Base-by-base conservation (phyloP, 2,797 vertebrate species). In the Gymnothorax javanicus region DNA sequence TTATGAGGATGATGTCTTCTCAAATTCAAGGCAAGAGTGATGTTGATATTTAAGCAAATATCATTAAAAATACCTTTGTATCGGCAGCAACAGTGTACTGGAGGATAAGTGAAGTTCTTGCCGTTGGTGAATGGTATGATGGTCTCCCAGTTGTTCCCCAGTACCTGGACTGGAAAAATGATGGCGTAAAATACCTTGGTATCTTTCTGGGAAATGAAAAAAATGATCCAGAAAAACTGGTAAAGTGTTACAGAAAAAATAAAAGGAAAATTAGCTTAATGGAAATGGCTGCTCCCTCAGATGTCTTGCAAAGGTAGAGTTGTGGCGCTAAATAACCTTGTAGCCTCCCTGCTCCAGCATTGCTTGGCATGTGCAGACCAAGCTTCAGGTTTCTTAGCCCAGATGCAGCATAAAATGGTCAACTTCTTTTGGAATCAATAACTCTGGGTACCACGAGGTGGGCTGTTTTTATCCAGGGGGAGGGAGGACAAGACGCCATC, bases 251-350 rank as follows among this genome's bases (percentile, higher is more conserved):
- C 7, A 7, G 75, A 52, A 54, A 69, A 54, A 52, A 43, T 87
- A 5, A 67, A 79, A 4, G 56, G 85, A 12, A 17, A 56, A n/a
- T 58, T 87, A 8, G 23, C 58, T n/a, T 60, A 25, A 25, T 88
- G 84, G 77, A 86, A 71, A 25, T 71, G 59, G 25, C 20, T 88
- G 84, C 11, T 59, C 20, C 60, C 62, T 3, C 57, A 82, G 11
- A 86, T 84, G 71, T 88, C 87, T 1, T 89, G 59, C 20, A 88
- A 73, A 60, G 87, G 75, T 1, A 4, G 77, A 6, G 27, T 50
- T 0, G 73, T 88, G 7, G 43, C 86, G 11, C 57, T 88, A 13
- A 89, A 88, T 27, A 86, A 88, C 57, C n/a, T 88, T 23, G 83
- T 81, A 25, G 54, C 88, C 17, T 88, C 88, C 5, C 57, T 54